Evolutionary conservation across 53 echinoderm and acorn worm genomes (phyloP), one percentile per base, ranked within the genome.

Genomic region (Crossaster papposus): DNA sequence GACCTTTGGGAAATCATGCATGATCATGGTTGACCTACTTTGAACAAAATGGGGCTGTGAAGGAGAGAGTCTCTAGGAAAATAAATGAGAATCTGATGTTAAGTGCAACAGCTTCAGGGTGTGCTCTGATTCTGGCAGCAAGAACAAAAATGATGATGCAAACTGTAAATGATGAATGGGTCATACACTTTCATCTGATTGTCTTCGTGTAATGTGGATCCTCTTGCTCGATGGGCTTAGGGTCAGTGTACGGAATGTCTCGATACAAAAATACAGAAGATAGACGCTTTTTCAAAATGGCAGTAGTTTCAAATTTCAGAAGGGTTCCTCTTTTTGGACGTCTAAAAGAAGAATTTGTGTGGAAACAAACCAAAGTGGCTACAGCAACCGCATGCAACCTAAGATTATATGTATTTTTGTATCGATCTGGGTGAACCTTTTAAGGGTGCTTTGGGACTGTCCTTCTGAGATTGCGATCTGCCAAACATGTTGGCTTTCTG

Each of bases 221-320:
- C 44, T 44, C 9, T 44, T 7, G 44, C 44, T 44, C n/a, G 44
- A 44, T 44, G 9, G 44, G 44, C 9, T 9, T 44, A 44, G 44
- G 6, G 44, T n/a, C n/a, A 20, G 24, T 23, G 17, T 68, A 18
- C 26, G 28, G 68, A 0, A 68, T 28, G 26, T 12, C 11, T 68
- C 68, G 14, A 73, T 35, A 35, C 15, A 34, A 17, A 73, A 32
- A 73, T 10, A 17, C 2, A 73, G 14, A 34, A 1, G 29, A 82
- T 14, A 31, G 24, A 22, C 64, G 28, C 32, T 36, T 64, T 63
- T 28, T 54, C 14, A 52, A 34, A 26, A 44, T 30, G 34, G 65
- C 65, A 44, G 38, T 44, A 82, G 82, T 82, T 82, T 82, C 82
- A 82, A 24, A 82, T 82, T 82, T 82, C 82, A 68, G 68, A 13